Evolutionary conservation across 2,888 invertebrate species (phyloP), one percentile per base, ranked within the genome.

Genomic region (Ellobium chinense): DNA sequence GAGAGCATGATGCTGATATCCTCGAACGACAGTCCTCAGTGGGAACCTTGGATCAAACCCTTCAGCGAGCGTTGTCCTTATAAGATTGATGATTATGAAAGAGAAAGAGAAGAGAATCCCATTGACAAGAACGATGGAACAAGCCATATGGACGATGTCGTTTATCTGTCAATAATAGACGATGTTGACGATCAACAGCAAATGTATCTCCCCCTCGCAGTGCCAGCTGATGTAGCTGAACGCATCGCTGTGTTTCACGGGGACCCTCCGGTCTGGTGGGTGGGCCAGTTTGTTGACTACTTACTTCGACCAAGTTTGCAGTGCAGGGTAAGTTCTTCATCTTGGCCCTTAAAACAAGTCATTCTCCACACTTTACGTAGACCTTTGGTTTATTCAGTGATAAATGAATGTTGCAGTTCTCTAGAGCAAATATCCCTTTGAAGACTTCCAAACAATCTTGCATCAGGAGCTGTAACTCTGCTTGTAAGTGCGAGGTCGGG

Each of bases 181-280:
- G 62, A 74, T 12, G 1, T 27, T 0, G 3, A 21, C 2, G 36
- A 5, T 3, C 0, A 34, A 4, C 14, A 14, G 34, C 18, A 18
- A 14, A 31, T 31, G 37, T 27, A 21, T 29, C 4, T 74, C 7
- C 73, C 73, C 18, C 18, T 74, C 12, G n/a, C 27, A 14, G 27
- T 74, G 1, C 73, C 73, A 37, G n/a, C 58, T 27, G 73, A 74
- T 62, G 18, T 74, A 14, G 73, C 39, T n/a, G 0, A 1, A 27
- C 29, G 62, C 27, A 2, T 74, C 18, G 9, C 27, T 12, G 39
- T 18, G 37, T 62, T 74, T 62, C 73, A 74, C 34, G 73, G 73
- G 18, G 62, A 74, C 37, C 73, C 73, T 7, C 37, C 73, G n/a
- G 60, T 31, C 0, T 74, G 73, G 73, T 74, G 73, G 73, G n/a